These are phyloP conservation scores for Branchellion lobata DNA, from an alignment of 2,888 invertebrate species.

Conservation along the genomic window DNA sequence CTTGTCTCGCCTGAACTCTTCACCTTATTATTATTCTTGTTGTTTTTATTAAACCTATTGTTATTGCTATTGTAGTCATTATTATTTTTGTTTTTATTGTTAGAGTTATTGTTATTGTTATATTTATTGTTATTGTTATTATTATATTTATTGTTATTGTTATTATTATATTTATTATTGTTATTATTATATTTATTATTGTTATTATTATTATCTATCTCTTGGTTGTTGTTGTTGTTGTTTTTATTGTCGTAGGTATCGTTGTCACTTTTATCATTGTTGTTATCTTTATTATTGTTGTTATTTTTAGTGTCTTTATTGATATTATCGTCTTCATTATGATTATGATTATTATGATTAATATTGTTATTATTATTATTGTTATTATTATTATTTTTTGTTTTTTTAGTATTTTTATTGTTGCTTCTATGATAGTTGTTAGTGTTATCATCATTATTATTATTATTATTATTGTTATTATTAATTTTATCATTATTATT, in stretches of 20 bases:
- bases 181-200: not conserved
- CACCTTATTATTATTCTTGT: too few species aligned
- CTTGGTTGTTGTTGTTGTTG: too few species aligned
- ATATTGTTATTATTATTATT: slow-evolving; percentile 6
- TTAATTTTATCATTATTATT: not conserved
- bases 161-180: not conserved
- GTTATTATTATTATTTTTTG: not conserved
- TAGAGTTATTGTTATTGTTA: not conserved
- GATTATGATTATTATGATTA: not conserved
- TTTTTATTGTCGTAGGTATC: not conserved
- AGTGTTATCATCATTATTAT: slow-evolving; percentile 1
- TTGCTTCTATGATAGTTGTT: slow-evolving; percentile 3
- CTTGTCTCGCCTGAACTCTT: too few species aligned
- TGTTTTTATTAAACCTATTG: too few species aligned
- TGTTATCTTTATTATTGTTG: not conserved
- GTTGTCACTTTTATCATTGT: not conserved
- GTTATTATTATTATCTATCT: not conserved
- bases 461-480: not conserved
- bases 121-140: not conserved
- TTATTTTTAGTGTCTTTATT: not conserved
- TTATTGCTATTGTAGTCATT: too few species aligned
- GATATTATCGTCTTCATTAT: not conserved
- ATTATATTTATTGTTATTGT: not conserved
- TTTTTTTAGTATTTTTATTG: not conserved
- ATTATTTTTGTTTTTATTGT: not conserved